phyloP scores from a whole-genome alignment of 2,888 invertebrate species.

The Oligia fasciuncula region DNA sequence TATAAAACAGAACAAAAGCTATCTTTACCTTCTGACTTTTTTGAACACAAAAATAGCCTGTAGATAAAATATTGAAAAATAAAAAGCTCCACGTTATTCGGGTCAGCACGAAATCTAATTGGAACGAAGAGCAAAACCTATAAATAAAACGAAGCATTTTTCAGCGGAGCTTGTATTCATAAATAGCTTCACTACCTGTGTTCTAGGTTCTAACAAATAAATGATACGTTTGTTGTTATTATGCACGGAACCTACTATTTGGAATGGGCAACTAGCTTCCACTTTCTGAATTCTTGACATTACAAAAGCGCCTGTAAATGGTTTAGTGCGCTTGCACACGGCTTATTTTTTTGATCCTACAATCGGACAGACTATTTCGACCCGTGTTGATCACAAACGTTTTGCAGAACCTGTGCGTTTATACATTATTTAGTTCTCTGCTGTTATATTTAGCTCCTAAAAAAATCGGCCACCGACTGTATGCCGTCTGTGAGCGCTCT shows the following conservation, averaged over 20 bases:
- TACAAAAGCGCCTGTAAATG: background rate
- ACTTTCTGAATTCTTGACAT: background rate
- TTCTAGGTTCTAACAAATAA: background rate
- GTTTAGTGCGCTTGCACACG: background rate
- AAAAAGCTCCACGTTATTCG: conserved; percentile 36
- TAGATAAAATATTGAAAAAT: conserved; percentile 30
- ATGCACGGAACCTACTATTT: background rate
- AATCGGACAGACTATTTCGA: background rate
- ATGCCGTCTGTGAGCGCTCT: background rate
- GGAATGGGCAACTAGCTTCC: background rate
- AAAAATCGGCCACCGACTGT: background rate
- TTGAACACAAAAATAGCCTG: conserved; percentile 11
- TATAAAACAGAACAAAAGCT: background rate
- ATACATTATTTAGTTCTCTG: background rate
- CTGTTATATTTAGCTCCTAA: background rate
- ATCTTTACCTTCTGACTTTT: background rate
- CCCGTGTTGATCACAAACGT: background rate
- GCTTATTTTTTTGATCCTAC: background rate
- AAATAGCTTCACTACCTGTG: background rate
- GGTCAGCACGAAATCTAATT: conserved; percentile 53
- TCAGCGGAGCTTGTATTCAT: conserved; percentile 1
- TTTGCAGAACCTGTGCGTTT: no score
- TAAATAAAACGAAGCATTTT: conserved; percentile 43
- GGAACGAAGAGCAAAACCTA: conserved; percentile 30
- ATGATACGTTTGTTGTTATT: background rate